Conservation (phyloP, 2,888 invertebrate species). For the Atethmia centrago region DNA sequence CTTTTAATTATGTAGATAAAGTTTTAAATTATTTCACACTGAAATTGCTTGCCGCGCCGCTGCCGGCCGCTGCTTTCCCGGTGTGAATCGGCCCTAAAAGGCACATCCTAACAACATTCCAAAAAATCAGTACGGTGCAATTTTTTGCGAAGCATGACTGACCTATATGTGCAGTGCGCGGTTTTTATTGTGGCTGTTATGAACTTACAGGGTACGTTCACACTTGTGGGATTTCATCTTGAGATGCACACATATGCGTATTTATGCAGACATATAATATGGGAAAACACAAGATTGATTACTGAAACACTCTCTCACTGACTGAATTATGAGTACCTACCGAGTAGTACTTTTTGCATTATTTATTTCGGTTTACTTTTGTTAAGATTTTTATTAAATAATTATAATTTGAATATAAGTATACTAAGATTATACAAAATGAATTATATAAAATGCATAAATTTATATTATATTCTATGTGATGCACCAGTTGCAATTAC, state of each 20-base stretch:
- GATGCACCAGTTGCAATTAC: neutral
- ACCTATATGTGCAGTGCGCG: too few species aligned
- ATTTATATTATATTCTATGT: neutral
- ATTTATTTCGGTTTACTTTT: neutral
- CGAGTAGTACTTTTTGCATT: neutral
- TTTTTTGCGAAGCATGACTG: too few species aligned
- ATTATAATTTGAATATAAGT: neutral
- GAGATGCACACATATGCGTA: neutral
- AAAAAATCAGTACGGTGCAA: too few species aligned
- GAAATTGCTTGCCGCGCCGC: too few species aligned
- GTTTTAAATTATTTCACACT: too few species aligned
- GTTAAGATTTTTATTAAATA: neutral
- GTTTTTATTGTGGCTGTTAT: too few species aligned
- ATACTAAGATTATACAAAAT: neutral
- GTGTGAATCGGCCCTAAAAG: too few species aligned
- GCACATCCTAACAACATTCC: too few species aligned
- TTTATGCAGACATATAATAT: neutral
- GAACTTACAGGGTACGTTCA: neutral
- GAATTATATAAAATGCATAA: neutral
- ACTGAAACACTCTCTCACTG: neutral
- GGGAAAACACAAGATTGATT: neutral
- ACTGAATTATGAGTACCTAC: neutral
- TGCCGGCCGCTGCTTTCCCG: too few species aligned
- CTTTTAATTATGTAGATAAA: too few species aligned
- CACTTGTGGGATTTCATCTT: neutral